Evolutionary conservation across 2,113 vertebrate species (phyloP), one percentile per base, ranked within the genome.

Genomic region (Ptychochromis oligacanthus): DNA sequence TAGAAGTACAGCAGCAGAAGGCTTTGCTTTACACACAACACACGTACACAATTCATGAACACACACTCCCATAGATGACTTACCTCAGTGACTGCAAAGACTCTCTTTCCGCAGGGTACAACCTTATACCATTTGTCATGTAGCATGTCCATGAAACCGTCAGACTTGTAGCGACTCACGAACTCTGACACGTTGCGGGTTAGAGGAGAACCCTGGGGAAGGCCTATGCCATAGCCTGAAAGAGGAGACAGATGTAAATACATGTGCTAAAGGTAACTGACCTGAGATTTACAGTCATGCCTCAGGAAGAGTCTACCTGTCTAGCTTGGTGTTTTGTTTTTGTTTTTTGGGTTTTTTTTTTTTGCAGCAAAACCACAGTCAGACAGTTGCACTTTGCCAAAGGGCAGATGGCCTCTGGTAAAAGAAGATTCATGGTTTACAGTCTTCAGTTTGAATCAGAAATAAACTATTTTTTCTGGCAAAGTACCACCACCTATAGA

Each of bases 81-180:
- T 95, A 98, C 98, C 97, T 99, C 96, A 0, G 98, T 99, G 88
- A 98, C 97, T 18, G 97, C 97, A 57, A 98, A 98, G 82, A 97
- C 97, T 92, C 97, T 95, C 95, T 98, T 99, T 54, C 97, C 97
- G 28, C 98, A 99, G 3, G 97, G 97, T 83, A 98, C 97, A 28
- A 98, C 95, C 84, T 98, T 98, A 90, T 99, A 99, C 98, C 98
- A 99, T 91, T 98, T 99, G 96, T 99, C 97, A 0, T 99, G 98
- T 5, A 99, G 95, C 92, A 97, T 96, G 91, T 99, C 98, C 98
- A 99, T 99, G 94, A 97, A 97, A 52, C 98, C 98, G 0, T 98
- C 97, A 0, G 97, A 99, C 93, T 98, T 99, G 95, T 99, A 99
- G 38, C 97, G 97, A 92, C 97, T 98, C 89, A 99, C 96, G 6